A percentile compares a stretch with the other conserved stretches of the same genome.
Evolutionary conservation across 2,113 vertebrate species (phyloP).

Genomic region (Hemiscyllium ocellatum): DNA sequence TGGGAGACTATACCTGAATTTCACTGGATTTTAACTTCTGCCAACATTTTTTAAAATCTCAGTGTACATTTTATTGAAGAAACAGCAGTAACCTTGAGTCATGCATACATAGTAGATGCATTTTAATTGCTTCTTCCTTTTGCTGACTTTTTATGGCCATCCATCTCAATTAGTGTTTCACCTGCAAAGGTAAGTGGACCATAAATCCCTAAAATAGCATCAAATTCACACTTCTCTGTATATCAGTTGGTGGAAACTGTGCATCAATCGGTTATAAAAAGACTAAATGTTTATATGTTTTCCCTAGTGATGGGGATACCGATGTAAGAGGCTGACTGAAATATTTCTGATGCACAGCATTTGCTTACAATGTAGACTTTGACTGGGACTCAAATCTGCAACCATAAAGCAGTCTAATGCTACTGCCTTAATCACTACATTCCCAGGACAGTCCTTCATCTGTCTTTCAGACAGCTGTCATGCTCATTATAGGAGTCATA

Average conservation of each 20-base stretch:
- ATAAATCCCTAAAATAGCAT: neutral
- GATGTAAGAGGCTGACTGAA: slow-evolving; percentile 18
- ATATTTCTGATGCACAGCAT: slow-evolving; percentile 18
- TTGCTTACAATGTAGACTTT: neutral
- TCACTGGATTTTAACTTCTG: neutral
- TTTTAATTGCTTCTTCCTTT: neutral
- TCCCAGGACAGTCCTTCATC: slow-evolving; percentile 23
- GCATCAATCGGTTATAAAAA: neutral
- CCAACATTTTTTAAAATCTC: neutral
- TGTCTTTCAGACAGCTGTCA: slow-evolving; percentile 26
- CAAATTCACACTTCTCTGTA: neutral
- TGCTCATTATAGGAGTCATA: slow-evolving; percentile 15
- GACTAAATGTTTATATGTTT: neutral
- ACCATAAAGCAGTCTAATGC: slow-evolving; percentile 14
- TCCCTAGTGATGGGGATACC: neutral
- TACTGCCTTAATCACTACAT: slow-evolving; percentile 38
- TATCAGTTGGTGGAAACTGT: slow-evolving; percentile 25
- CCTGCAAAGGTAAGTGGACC: slow-evolving; percentile 24
- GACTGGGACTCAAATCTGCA: slow-evolving; percentile 35
- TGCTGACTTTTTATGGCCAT: neutral
- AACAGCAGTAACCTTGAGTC: neutral
- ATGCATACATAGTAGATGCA: neutral
- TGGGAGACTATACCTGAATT: neutral
- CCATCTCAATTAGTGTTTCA: neutral
- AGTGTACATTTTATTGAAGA: neutral